Conservation (phyloP, 2,888 invertebrate species). For the Crematogaster levior region DNA sequence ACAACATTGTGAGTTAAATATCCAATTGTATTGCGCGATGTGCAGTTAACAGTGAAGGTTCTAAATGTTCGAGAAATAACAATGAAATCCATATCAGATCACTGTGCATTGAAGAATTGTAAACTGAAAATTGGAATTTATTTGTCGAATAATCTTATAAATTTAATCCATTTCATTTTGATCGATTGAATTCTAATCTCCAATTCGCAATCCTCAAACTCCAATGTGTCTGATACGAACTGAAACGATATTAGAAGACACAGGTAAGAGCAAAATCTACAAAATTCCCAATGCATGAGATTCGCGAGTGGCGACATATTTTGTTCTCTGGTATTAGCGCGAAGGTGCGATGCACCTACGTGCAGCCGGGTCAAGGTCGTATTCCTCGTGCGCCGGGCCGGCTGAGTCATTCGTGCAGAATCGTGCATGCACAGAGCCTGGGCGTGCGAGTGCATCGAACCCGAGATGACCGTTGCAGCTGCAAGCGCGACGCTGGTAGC, state of each 20-base stretch:
- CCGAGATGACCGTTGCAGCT: slow-evolving; percentile 83
- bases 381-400: slow-evolving; percentile 78
- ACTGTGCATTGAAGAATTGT: too few species aligned
- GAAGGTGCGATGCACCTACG: slow-evolving; percentile 82
- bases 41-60: not conserved
- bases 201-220: too few species aligned
- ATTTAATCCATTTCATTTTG: too few species aligned
- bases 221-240: too few species aligned
- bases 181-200: too few species aligned
- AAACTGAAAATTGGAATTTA: too few species aligned
- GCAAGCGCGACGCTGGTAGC: slow-evolving; percentile 66
- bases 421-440: slow-evolving; percentile 75
- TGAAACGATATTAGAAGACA: not conserved
- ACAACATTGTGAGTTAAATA: not conserved
- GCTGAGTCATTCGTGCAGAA: slow-evolving; percentile 83
- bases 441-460: slow-evolving; percentile 83
- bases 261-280: not conserved
- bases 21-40: not conserved
- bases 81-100: too few species aligned
- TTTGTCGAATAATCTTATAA: too few species aligned
- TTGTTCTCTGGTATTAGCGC: slow-evolving; percentile 45
- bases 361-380: slow-evolving; percentile 84
- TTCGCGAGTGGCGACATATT: slow-evolving; percentile 33
- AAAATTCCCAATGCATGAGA: not conserved
- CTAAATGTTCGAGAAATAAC: not conserved